Conservation (phyloP, 2,113 vertebrate species). For the Eptesicus fuscus region DNA sequence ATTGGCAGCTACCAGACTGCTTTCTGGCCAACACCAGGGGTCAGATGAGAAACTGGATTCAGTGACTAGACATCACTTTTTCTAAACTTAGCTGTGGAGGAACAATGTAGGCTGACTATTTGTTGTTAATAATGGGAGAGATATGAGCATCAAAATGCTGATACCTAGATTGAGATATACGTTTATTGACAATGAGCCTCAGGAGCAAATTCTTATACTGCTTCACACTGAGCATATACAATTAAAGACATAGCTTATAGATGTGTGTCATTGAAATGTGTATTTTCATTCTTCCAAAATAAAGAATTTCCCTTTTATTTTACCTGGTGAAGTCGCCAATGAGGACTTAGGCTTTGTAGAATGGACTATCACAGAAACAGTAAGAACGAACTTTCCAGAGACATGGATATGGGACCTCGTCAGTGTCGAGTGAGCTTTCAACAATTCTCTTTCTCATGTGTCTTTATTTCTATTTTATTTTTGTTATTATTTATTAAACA, state of each 20-base stretch:
- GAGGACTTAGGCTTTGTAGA: not conserved
- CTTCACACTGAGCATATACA: not conserved
- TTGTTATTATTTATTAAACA: not conserved
- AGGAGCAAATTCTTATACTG: not conserved
- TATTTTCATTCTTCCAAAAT: not conserved
- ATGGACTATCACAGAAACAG: not conserved
- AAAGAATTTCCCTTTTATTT: not conserved
- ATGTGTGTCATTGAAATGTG: not conserved
- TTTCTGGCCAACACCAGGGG: not conserved
- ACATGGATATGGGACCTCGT: conserved; percentile 91
- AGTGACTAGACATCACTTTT: not conserved
- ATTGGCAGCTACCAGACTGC: not conserved
- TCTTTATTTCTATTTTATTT: conserved; percentile 15
- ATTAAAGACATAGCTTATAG: not conserved
- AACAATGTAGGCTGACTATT: not conserved
- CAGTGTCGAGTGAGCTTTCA: conserved; percentile 79
- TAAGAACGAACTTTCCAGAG: conserved; percentile 88
- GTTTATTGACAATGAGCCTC: not conserved
- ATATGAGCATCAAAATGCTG: not conserved
- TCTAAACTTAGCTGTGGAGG: not conserved
- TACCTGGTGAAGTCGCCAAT: not conserved
- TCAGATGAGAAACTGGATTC: not conserved
- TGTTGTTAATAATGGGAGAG: not conserved
- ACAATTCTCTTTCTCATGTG: not conserved
- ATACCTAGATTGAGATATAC: not conserved